Conservation (phyloP, 64 coral and sea anemone genomes). For the Montipora efflorescens region DNA sequence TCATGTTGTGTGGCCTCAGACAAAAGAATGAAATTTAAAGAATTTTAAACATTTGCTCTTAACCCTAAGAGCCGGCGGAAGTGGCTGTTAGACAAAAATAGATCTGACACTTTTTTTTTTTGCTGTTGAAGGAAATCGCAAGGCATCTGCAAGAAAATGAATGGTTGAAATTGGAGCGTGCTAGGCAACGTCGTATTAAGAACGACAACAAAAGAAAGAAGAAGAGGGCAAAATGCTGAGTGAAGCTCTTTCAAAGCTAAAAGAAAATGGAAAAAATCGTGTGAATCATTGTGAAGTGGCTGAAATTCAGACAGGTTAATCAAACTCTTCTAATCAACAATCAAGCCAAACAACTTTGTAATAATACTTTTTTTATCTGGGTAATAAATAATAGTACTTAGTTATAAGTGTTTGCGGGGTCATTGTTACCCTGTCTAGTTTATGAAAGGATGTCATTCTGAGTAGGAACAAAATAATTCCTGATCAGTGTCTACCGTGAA, state of each 20-base stretch:
- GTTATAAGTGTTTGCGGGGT: too few species aligned
- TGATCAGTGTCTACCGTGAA: too few species aligned
- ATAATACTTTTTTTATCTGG: too few species aligned
- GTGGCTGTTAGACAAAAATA: neutral
- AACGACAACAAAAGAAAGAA: slow-evolving; percentile 11
- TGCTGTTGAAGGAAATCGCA: slow-evolving; percentile 20
- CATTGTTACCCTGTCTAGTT: too few species aligned
- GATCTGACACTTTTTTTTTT: too few species aligned
- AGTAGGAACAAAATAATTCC: too few species aligned
- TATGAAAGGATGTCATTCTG: too few species aligned
- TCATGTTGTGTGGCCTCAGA: neutral
- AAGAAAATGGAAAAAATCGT: neutral
- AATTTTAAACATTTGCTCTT: neutral
- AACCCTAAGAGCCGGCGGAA: neutral
- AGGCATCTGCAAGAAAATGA: slow-evolving; percentile 40
- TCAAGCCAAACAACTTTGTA: too few species aligned
- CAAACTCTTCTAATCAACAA: too few species aligned
- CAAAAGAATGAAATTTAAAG: neutral
- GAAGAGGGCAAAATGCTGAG: slow-evolving; percentile 11
- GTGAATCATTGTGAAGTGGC: slow-evolving; percentile 9
- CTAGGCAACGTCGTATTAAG: slow-evolving; percentile 1
- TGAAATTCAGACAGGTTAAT: too few species aligned
- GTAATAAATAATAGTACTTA: too few species aligned
- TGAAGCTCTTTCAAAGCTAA: slow-evolving; percentile 20
- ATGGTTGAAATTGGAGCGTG: slow-evolving; percentile 21